These are phyloP conservation scores for Macrosiphum euphorbiae DNA, from an alignment of 2,888 invertebrate species.

Conservation along the genomic window DNA sequence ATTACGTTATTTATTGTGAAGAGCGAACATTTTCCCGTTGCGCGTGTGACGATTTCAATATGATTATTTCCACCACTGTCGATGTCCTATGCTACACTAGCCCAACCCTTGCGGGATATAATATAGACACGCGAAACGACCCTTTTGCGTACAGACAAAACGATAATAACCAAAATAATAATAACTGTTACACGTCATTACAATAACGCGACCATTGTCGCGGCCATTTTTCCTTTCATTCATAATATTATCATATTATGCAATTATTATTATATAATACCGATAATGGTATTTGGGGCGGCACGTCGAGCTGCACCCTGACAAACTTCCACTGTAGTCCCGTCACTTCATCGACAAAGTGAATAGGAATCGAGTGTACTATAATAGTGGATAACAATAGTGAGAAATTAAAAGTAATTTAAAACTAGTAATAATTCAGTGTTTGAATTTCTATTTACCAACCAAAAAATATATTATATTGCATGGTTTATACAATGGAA, in stretches of 20 bases:
- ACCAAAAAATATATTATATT: not conserved
- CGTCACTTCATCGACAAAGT: not conserved
- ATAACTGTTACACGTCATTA: conserved; percentile 21
- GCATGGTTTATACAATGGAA: not conserved
- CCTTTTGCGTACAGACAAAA: conserved; percentile 19
- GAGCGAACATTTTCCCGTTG: conserved; percentile 15
- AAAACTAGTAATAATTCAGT: not conserved
- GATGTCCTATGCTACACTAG: not conserved
- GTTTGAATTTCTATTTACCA: not conserved
- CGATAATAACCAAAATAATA: conserved; percentile 46
- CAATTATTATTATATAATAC: not conserved
- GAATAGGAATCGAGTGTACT: not conserved
- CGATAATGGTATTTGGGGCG: conserved; percentile 23
- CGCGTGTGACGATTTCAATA: conserved; percentile 54
- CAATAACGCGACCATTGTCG: not conserved
- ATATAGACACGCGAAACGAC: conserved; percentile 49
- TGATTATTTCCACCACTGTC: not conserved
- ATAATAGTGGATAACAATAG: not conserved
- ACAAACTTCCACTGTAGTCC: not conserved
- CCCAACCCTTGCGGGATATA: not conserved
- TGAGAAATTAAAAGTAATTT: not conserved
- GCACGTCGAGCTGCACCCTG: not conserved
- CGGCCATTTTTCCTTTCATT: conserved; percentile 2
- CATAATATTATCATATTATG: not conserved
- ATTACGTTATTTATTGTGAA: conserved; percentile 14